Percentiles rank a stretch among this genome's conserved stretches.
These are phyloP conservation scores for Zootoca vivipara DNA, from an alignment of 2,113 vertebrate species.

Conservation along the genomic window DNA sequence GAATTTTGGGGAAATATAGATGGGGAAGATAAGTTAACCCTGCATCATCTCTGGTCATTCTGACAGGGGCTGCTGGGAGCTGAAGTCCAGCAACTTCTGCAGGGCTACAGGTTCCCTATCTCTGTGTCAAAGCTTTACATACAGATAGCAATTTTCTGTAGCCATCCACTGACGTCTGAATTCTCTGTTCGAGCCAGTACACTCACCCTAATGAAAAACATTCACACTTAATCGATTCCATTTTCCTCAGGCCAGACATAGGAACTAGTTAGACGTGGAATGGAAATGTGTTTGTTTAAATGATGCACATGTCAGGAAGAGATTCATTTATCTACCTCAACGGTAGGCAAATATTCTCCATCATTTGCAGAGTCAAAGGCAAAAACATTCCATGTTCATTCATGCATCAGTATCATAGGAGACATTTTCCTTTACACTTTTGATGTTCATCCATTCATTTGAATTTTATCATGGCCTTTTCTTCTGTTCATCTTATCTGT, in stretches of 20 bases:
- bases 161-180: background rate
- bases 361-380: constrained; percentile 52
- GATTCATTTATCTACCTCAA: constrained; percentile 55
- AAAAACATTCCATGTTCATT: constrained; percentile 50
- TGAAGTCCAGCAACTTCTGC: background rate
- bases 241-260: background rate
- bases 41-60: background rate
- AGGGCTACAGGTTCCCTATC: no score
- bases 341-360: constrained; percentile 58
- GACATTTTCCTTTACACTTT: constrained; percentile 22
- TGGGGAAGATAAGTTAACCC: background rate
- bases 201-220: background rate
- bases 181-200: background rate
- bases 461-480: constrained; percentile 38
- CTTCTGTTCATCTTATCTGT: constrained; percentile 43
- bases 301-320: constrained; percentile 54
- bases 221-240: background rate
- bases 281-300: constrained; percentile 60
- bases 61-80: no score
- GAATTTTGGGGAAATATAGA: background rate
- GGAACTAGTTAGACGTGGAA: constrained; percentile 27
- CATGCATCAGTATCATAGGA: constrained; percentile 45
- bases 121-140: background rate
- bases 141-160: background rate
- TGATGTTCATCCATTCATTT: constrained; percentile 4